Evolutionary conservation across 2,113 vertebrate genomes (phyloP), one percentile per base, ranked within the genome.

Genomic region (Acrocephalus kingi): DNA sequence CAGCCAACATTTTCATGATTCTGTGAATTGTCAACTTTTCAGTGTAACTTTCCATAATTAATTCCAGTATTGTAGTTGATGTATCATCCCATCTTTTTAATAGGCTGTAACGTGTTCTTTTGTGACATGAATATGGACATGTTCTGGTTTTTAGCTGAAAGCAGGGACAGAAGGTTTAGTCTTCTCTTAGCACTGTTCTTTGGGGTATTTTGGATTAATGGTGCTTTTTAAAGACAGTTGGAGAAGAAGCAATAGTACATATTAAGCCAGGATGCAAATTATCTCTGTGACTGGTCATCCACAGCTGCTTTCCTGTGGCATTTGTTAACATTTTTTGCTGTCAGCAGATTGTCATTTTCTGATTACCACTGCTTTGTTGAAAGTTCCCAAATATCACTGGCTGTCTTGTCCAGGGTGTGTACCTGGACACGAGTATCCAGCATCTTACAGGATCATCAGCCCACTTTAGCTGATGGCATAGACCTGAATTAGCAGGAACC

Each of bases 401-500:
- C 16, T 51, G 15, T 69, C 49, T 35, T 30, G 8, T 39, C 66
- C 11, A 9, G 52, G 61, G 8, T 22, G 4, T 11, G 55, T 58
- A 21, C 33, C 61, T 75, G 48, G 56, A 31, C 12, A 1, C 5
- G 24, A 24, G 3, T 61, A 24, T 69, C 51, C 85, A 62, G 15
- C 35, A 37, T 41, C 52, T n/a, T 30, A 15, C 17, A 33, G 37
- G 28, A 37, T 21, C 45, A 64, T 69, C 74, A 64, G 3, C 28
- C 22, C 22, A 1, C 6, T 51, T 80, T 41, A 76, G 14, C 22
- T 62, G 35, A 22, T 33, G 59, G 28, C 28, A 6, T 23, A 75
- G 59, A 81, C 52, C 61, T 87, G 56, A 86, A 84, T 89, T 90
- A 77, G 68, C 66, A 77, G 43, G 71, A 90, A 59, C 52, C 30